These are phyloP conservation scores for Gryon sp. DNA, from an alignment of 1,140 invertebrate genomes.

Conservation along the genomic window DNA sequence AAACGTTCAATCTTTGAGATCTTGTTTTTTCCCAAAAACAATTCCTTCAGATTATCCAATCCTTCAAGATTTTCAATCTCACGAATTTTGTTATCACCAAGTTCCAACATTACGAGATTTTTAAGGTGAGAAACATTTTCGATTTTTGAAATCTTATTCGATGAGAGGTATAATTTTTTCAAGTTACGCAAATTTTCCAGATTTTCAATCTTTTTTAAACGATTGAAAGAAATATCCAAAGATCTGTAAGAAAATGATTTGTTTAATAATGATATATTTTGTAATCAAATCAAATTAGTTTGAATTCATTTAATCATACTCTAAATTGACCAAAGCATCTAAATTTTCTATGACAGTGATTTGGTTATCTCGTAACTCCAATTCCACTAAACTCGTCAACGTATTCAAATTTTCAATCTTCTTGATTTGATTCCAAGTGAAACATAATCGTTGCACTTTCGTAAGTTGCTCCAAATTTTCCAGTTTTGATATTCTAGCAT, in stretches of 20 bases:
- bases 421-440: constrained; percentile 97
- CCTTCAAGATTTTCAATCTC: constrained; percentile 92
- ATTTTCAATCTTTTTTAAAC: constrained; percentile 93
- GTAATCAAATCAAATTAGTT: no score
- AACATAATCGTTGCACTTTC: constrained; percentile 88
- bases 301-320: constrained; percentile 84
- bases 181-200: constrained; percentile 89
- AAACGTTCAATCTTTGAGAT: constrained; percentile 94
- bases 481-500: constrained; percentile 89
- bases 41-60: constrained; percentile 85
- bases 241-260: no score
- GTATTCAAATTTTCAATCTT: constrained; percentile 93
- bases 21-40: constrained; percentile 98
- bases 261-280: no score
- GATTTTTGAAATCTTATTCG: constrained; percentile 95
- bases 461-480: constrained; percentile 89
- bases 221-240: constrained; percentile 98
- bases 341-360: constrained; percentile 94
- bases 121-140: constrained; percentile 92
- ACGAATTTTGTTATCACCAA: constrained; percentile 96
- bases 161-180: constrained; percentile 93
- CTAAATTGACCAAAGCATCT: constrained; percentile 90
- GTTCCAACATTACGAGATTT: constrained; percentile 91
- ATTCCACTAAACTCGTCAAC: constrained; percentile 87
- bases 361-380: constrained; percentile 99